phyloP scores from a whole-genome alignment of 2,113 vertebrate genomes.

The Mola mola region DNA sequence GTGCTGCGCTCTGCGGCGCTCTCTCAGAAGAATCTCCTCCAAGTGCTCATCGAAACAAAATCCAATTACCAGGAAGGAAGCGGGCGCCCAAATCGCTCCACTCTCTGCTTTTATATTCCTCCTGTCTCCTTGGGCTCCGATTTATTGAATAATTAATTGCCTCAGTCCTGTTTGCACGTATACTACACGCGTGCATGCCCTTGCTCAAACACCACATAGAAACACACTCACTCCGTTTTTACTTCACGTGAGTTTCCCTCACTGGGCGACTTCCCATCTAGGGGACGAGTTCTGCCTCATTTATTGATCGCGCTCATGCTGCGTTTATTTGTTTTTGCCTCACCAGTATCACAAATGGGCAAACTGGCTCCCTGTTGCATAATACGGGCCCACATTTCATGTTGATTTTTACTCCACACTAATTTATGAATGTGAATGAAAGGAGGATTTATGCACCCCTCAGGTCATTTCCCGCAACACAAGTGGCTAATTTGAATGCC shows the following conservation, averaged over 20 bases:
- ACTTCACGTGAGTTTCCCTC: neutral
- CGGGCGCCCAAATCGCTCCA: constrained; percentile 16
- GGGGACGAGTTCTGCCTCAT: constrained; percentile 50
- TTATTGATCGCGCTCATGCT: constrained; percentile 23
- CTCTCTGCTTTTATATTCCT: constrained; percentile 31
- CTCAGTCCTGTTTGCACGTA: constrained; percentile 43
- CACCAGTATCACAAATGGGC: neutral
- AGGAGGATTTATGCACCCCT: neutral
- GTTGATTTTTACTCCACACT: neutral
- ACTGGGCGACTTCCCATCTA: constrained; percentile 45
- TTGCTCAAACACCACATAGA: neutral
- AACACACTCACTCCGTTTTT: constrained; percentile 10
- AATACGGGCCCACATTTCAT: neutral
- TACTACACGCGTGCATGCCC: neutral
- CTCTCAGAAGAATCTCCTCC: constrained; percentile 23
- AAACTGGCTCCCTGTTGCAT: neutral
- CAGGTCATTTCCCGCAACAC: neutral
- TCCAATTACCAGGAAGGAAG: constrained; percentile 44
- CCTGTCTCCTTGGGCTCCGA: constrained; percentile 43
- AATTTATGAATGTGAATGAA: neutral
- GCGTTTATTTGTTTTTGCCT: constrained; percentile 22
- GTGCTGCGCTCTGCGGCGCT: neutral
- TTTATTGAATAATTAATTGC: constrained; percentile 69
- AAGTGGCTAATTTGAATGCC: neutral
- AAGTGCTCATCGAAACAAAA: constrained; percentile 32